phyloP scores from a whole-genome alignment of 2,113 vertebrate genomes.

The Ovis aries region ARS-UI_Ramb_v3.0 NC_056065.1:31233001-31233500 shows the following conservation, averaged over 20 bases:
- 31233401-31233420: background rate
- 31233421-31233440: background rate
- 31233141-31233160: background rate
- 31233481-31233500: background rate
- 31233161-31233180: background rate
- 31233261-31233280: background rate
- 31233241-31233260: background rate
- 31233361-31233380: background rate
- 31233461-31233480: background rate
- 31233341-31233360: background rate
- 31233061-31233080: background rate
- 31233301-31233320: background rate
- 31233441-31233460: background rate
- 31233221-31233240: background rate
- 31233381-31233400: background rate
- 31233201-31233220: background rate
- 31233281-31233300: background rate
- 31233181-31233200: background rate
- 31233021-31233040: background rate
- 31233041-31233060: background rate
- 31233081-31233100: rapidly evolving
- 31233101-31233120: rapidly evolving
- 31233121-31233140: background rate
- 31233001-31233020: background rate
- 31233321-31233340: background rate